Base-by-base conservation (phyloP, 2,113 vertebrate species). In the Lepisosteus osseus region DNA sequence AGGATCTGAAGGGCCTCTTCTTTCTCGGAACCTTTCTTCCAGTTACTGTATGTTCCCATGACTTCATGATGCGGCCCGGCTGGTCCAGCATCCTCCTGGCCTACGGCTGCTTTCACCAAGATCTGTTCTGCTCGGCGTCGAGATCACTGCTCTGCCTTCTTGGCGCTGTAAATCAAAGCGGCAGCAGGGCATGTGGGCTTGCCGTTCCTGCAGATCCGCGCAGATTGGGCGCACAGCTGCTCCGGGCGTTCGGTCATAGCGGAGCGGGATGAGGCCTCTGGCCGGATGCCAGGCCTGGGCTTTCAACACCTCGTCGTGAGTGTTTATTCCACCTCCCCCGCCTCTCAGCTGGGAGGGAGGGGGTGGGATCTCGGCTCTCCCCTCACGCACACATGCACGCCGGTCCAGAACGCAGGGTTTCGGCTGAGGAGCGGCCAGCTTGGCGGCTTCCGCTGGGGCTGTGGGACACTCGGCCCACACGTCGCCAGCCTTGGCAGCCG, bases 221-320 rank as follows among this genome's bases (percentile, higher is more conserved):
- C 47, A 70, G 82, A 74, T 68, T 65, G 54, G 76, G 79, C 68
- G 70, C 83, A 84, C 86, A 86, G 85, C 86, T 88, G 82, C 82
- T 88, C 74, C 78, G 78, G 67, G 84, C 80, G 78, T 82, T 73
- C 78, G 79, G 80, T 86, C 84, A 84, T 71, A 13, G 74, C 78
- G 75, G 69, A 77, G 64, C 57, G 76, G 63, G 72, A 76, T 77
- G 76, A 77, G 76, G 77, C 72, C 72, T 45, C 69, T 66, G 75
- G 73, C 72, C 73, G 61, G 62, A 74, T 74, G 71, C 80, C 78
- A 82, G 74, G 82, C 81, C 67, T 78, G 72, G 61, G 70, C 73
- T 78, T 82, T 82, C 80, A 84, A 56, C 83, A 77, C 68, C 67
- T 71, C 62, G 64, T 70, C 41, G 59, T 77, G 78, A 74, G 67